A percentile compares a stretch with the other conserved stretches of the same genome.
phyloP scores from a whole-genome alignment of 2,888 invertebrate species.

The Leptogaster cylindrica region DNA sequence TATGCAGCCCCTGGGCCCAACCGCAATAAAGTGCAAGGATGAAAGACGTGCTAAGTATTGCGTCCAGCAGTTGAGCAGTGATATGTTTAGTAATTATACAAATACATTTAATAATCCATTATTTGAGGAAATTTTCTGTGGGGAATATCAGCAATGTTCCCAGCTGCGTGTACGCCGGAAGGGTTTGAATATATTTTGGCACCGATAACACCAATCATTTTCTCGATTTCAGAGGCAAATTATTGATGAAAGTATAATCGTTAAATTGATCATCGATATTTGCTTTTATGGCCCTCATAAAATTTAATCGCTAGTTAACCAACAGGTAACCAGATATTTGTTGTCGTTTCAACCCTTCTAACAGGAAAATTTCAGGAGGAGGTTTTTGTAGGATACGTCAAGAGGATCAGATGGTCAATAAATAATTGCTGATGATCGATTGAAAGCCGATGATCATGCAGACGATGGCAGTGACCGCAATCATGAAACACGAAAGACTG shows the following conservation, averaged over 20 bases:
- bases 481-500: constrained; percentile 3
- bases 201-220: neutral
- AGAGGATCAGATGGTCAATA: constrained; percentile 11
- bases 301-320: constrained; percentile 41
- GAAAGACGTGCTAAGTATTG: too few species aligned
- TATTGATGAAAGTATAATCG: constrained; percentile 2
- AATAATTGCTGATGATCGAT: constrained; percentile 22
- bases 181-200: too few species aligned
- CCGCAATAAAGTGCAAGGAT: too few species aligned
- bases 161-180: too few species aligned
- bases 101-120: too few species aligned
- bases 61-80: too few species aligned
- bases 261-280: constrained; percentile 42
- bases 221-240: neutral
- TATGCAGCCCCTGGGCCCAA: too few species aligned
- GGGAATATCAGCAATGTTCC: too few species aligned
- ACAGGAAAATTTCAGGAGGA: neutral
- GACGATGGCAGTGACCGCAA: neutral
- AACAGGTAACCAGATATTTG: constrained; percentile 3
- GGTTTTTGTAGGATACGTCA: neutral
- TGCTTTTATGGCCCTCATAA: constrained; percentile 40
- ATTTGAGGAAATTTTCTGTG: too few species aligned
- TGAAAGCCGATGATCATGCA: constrained; percentile 1
- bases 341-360: constrained; percentile 5
- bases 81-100: too few species aligned